Evolutionary conservation across 2,797 vertebrate species (phyloP).

Genomic region (Enteromius radiatus): DNA sequence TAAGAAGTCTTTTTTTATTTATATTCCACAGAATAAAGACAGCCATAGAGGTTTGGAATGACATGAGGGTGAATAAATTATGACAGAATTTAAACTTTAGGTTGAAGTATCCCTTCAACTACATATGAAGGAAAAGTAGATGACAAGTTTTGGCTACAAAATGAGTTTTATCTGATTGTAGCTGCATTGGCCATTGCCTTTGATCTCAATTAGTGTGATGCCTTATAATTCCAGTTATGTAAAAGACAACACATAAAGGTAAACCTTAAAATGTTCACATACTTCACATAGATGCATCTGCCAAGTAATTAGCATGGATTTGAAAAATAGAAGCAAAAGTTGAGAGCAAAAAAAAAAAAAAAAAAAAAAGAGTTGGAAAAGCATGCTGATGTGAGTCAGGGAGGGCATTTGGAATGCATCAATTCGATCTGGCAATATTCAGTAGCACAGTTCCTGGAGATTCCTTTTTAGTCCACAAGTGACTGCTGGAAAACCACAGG

Average conservation of each 20-base stretch:
- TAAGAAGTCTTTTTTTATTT: neutral
- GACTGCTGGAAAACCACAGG: slow-evolving; percentile 44
- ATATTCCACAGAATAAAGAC: neutral
- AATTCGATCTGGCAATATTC: slow-evolving; percentile 15
- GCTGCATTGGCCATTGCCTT: slow-evolving; percentile 24
- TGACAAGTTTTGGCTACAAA: slow-evolving; percentile 35
- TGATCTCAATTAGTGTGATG: slow-evolving; percentile 51
- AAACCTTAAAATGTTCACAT: slow-evolving; percentile 33
- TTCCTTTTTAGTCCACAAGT: slow-evolving; percentile 15
- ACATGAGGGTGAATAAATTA: neutral
- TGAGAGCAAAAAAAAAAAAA: slow-evolving; percentile 17
- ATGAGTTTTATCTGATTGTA: slow-evolving; percentile 17
- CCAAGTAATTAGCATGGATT: slow-evolving; percentile 25
- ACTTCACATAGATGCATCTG: slow-evolving; percentile 22
- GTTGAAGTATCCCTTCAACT: slow-evolving; percentile 7
- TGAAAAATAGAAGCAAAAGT: slow-evolving; percentile 42
- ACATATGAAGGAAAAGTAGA: slow-evolving; percentile 29
- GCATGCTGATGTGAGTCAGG: slow-evolving; percentile 37
- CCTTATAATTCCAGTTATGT: slow-evolving; percentile 59
- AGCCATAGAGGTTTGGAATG: neutral
- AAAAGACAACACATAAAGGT: slow-evolving; percentile 41
- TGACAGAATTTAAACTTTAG: neutral
- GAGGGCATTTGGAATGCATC: neutral
- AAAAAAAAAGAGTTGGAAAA: neutral
- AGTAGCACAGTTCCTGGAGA: slow-evolving; percentile 39